phyloP scores from a whole-genome alignment of 2,113 vertebrate species.

The Oryzias curvinotus region DNA sequence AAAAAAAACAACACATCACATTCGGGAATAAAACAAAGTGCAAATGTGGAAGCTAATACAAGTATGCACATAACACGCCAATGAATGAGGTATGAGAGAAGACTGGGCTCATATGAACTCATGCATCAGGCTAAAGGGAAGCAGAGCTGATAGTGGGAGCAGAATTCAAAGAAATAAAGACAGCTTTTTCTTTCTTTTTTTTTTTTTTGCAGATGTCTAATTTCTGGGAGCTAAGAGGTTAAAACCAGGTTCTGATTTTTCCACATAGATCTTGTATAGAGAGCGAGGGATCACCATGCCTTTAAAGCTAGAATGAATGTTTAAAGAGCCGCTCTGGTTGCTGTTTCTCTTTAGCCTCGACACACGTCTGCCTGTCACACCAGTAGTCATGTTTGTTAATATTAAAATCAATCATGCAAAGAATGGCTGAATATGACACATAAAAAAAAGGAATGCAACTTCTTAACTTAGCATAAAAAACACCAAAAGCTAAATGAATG shows the following conservation, averaged over 20 bases:
- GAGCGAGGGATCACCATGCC: no score
- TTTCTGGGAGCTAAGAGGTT: no score
- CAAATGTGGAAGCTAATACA: conserved; percentile 71
- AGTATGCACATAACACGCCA: conserved; percentile 50
- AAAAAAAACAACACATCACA: conserved; percentile 54
- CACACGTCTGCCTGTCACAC: conserved; percentile 60
- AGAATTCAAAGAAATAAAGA: not conserved
- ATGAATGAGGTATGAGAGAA: conserved; percentile 64
- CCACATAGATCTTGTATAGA: no score
- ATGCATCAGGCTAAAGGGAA: conserved; percentile 68
- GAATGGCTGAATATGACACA: conserved; percentile 46
- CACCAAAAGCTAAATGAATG: conserved; percentile 41
- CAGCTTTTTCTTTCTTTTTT: no score
- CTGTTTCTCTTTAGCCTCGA: conserved; percentile 59
- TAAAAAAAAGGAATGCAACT: conserved; percentile 52
- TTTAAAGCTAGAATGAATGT: no score
- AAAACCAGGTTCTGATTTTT: no score
- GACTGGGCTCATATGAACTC: conserved; percentile 52
- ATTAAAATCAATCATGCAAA: conserved; percentile 67
- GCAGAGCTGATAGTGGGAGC: conserved; percentile 38
- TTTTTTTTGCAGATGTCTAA: no score
- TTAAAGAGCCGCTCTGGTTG: no score
- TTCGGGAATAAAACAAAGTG: conserved; percentile 64
- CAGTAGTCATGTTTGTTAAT: conserved; percentile 65
- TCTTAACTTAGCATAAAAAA: conserved; percentile 32